phyloP scores from a whole-genome alignment of 2,113 vertebrate genomes.

The Solenodon paradoxus region DNA sequence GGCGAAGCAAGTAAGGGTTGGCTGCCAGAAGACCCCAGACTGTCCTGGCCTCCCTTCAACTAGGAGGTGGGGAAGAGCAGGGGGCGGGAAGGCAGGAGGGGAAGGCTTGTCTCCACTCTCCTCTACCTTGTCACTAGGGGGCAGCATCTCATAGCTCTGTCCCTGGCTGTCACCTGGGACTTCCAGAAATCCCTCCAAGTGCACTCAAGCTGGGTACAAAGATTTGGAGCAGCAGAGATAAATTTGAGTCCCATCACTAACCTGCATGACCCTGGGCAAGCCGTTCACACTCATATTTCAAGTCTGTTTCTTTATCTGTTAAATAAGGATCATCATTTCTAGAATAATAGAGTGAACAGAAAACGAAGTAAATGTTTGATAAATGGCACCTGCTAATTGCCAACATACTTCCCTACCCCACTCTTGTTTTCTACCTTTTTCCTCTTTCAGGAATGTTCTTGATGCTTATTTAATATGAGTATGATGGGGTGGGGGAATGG shows the following conservation, averaged over 20 bases:
- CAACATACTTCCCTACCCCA: too few relatives aligned
- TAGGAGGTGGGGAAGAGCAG: not conserved
- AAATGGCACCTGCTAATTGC: not conserved
- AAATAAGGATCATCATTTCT: not conserved
- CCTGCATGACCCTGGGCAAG: not conserved
- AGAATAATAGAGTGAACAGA: not conserved
- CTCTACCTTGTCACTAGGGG: conserved; percentile 35
- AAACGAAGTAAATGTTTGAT: not conserved
- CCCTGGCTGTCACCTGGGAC: not conserved
- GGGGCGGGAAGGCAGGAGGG: not conserved
- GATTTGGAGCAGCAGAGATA: not conserved
- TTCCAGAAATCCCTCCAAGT: not conserved
- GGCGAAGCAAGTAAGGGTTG: not conserved
- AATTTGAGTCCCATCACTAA: not conserved
- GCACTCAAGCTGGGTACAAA: accelerated
- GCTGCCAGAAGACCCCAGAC: not conserved
- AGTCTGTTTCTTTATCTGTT: conserved; percentile 1
- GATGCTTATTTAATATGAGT: not conserved
- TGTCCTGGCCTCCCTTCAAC: not conserved
- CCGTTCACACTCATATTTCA: not conserved
- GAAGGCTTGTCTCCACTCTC: not conserved
- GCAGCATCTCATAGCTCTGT: conserved; percentile 44
- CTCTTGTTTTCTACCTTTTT: not conserved
- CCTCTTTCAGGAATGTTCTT: not conserved
- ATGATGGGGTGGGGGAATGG: not conserved